These are phyloP conservation scores for Micrasema minimum DNA, from an alignment of 1,140 invertebrate genomes.

Conservation along the genomic window DNA sequence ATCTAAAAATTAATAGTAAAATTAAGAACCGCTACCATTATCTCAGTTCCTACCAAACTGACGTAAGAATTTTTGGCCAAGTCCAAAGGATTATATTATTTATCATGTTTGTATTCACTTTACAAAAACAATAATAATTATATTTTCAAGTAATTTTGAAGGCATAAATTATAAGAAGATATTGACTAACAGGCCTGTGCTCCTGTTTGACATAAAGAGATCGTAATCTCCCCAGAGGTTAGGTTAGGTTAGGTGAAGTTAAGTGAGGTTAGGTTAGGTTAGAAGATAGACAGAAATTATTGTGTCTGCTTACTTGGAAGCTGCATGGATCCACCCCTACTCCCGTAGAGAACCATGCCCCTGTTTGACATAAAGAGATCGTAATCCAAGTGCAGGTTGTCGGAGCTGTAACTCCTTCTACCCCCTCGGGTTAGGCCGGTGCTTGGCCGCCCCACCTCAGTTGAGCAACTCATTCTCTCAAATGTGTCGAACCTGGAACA, in stretches of 20 bases:
- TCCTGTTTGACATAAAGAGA: conserved; percentile 68
- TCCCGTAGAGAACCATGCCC: conserved; percentile 59
- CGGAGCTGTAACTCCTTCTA: conserved; percentile 65
- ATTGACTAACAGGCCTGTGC: conserved; percentile 63
- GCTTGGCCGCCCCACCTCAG: conserved; percentile 45
- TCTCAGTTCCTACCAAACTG: too few relatives aligned
- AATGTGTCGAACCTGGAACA: conserved; percentile 50
- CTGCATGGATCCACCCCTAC: conserved; percentile 59
- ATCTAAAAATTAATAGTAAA: too few relatives aligned
- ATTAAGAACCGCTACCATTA: too few relatives aligned
- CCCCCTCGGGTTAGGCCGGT: conserved; percentile 53
- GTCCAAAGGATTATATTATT: too few relatives aligned
- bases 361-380: conserved; percentile 71
- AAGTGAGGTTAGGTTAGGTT: too few relatives aligned
- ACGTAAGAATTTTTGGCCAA: too few relatives aligned
- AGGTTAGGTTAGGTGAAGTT: too few relatives aligned
- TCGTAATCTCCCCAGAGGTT: conserved; percentile 80
- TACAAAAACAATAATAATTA: too few relatives aligned
- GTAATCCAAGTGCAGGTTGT: conserved; percentile 78
- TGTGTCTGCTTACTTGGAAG: conserved; percentile 61
- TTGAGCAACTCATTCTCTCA: conserved; percentile 48
- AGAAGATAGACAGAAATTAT: too few relatives aligned
- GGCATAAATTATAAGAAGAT: too few relatives aligned
- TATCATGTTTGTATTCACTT: too few relatives aligned
- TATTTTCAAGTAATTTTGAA: too few relatives aligned